Evolutionary conservation across 2,888 invertebrate genomes (phyloP).

Genomic region (Anthrax anthrax): DNA sequence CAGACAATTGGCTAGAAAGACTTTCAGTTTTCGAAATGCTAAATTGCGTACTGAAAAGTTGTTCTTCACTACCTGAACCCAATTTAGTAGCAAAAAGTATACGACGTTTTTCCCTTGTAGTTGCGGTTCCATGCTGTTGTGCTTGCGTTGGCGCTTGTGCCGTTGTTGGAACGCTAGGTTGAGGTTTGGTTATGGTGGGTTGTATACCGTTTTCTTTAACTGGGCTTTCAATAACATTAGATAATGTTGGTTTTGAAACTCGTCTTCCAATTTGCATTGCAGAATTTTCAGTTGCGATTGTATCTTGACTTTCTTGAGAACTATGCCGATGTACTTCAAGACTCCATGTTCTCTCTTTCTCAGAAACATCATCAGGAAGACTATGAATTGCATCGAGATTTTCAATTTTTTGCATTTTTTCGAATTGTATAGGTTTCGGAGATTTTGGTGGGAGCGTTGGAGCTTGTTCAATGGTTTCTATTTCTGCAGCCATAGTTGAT

Average conservation of each 20-base stretch:
- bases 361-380: conserved; percentile 34
- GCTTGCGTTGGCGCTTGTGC: background rate
- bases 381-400: conserved; percentile 44
- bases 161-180: background rate
- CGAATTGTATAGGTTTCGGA: conserved; percentile 13
- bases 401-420: conserved; percentile 20
- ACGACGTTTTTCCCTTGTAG: conserved; percentile 33
- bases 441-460: conserved; percentile 8
- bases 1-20: conserved; percentile 46
- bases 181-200: background rate
- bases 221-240: conserved; percentile 20
- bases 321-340: conserved; percentile 28
- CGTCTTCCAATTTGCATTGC: conserved; percentile 18
- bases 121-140: conserved; percentile 26
- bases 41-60: conserved; percentile 51
- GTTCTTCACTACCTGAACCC: conserved; percentile 47
- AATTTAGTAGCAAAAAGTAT: conserved; percentile 52
- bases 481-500: conserved; percentile 2
- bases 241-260: conserved; percentile 16
- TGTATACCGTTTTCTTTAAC: conserved; percentile 21
- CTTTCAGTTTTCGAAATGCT: conserved; percentile 50
- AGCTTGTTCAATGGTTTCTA: conserved; percentile 4
- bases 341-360: conserved; percentile 25
- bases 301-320: conserved; percentile 40
- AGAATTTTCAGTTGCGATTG: conserved; percentile 31